A percentile compares a stretch with the other conserved stretches of the same genome.
phyloP scores from a whole-genome alignment of 1,140 invertebrate species.

The Drosophila kohkoa region DNA sequence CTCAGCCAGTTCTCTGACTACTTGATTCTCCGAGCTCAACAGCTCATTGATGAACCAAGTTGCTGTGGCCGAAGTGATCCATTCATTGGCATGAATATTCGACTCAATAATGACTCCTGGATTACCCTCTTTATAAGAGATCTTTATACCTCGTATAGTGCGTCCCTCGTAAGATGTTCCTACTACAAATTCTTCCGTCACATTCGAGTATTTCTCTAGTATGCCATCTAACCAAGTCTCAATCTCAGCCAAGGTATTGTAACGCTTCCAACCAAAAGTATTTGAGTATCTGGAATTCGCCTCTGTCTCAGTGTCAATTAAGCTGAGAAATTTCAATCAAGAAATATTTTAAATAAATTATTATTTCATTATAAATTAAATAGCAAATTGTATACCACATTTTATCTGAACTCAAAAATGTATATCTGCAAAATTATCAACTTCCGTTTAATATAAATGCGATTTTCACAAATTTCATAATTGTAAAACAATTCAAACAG shows the following conservation, averaged over 20 bases:
- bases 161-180: not conserved
- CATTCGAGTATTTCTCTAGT: constrained; percentile 63
- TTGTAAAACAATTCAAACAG: too few species aligned
- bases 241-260: constrained; percentile 84
- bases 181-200: constrained; percentile 45
- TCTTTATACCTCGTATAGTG: not conserved
- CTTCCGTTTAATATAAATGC: too few species aligned
- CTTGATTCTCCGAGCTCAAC: constrained; percentile 69
- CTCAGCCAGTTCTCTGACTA: constrained; percentile 79
- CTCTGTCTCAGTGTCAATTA: too few species aligned
- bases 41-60: constrained; percentile 86
- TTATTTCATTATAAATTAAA: too few species aligned
- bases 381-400: too few species aligned
- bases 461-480: too few species aligned
- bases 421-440: too few species aligned
- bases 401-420: too few species aligned
- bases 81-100: constrained; percentile 86
- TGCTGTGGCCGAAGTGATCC: constrained; percentile 87
- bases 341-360: too few species aligned
- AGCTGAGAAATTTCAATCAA: too few species aligned
- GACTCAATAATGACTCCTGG: constrained; percentile 86
- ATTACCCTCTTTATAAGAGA: constrained; percentile 86
- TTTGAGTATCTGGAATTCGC: too few species aligned
- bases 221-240: constrained; percentile 85
- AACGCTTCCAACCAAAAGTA: constrained; percentile 83